Evolutionary conservation across 2,888 invertebrate species (phyloP).

Genomic region (Lithophane leautieri): DNA sequence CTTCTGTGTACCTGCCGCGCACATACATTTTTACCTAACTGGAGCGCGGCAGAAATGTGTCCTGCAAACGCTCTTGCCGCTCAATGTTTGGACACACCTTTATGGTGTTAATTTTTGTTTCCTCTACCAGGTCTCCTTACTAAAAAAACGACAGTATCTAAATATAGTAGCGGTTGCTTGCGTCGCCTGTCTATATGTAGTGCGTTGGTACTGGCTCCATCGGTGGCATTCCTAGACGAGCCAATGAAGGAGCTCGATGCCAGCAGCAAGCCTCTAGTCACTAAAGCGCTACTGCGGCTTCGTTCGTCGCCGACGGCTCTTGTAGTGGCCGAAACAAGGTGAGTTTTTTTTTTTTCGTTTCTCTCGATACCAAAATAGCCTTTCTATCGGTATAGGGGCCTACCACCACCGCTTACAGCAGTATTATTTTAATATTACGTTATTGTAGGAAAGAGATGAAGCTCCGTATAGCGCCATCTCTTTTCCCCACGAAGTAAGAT

Average conservation of each 20-base stretch:
- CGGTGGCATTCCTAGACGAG: slow-evolving; percentile 54
- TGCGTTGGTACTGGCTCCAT: slow-evolving; percentile 31
- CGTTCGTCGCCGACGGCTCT: slow-evolving; percentile 22
- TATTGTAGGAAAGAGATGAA: too few species aligned
- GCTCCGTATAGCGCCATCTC: too few species aligned
- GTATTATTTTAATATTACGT: too few species aligned
- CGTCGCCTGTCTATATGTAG: slow-evolving; percentile 36
- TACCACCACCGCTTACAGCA: too few species aligned
- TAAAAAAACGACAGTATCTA: slow-evolving; percentile 6
- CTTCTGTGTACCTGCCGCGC: too few species aligned
- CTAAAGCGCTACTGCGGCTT: slow-evolving; percentile 32
- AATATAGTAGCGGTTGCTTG: slow-evolving; percentile 44
- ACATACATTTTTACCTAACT: too few species aligned
- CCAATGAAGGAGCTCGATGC: slow-evolving; percentile 46
- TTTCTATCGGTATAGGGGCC: too few species aligned
- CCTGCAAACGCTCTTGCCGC: too few species aligned
- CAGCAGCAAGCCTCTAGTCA: slow-evolving; percentile 31
- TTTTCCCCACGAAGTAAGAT: too few species aligned
- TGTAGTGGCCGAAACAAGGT: slow-evolving; percentile 46
- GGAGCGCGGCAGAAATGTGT: too few species aligned
- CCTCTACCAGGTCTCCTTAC: slow-evolving; percentile 37
- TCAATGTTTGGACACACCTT: too few species aligned
- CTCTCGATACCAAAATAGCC: too few species aligned
- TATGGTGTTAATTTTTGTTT: neutral
- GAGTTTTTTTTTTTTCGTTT: neutral